These are phyloP conservation scores for Nasonia giraulti DNA, from an alignment of 1,140 invertebrate species.

Conservation along the genomic window DNA sequence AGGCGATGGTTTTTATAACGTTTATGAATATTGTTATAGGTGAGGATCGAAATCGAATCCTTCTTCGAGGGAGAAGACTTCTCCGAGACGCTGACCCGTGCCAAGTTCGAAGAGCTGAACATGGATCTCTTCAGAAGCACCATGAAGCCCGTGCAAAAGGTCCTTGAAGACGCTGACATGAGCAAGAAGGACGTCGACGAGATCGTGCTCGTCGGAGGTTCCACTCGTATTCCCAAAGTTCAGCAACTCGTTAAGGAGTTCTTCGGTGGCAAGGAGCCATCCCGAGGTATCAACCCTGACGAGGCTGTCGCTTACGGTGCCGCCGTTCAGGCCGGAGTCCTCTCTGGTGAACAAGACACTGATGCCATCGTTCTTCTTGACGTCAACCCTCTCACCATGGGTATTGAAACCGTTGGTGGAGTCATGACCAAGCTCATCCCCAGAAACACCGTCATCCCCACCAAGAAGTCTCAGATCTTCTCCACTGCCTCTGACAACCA, in stretches of 20 bases:
- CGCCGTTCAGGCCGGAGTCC: slow-evolving; percentile 97
- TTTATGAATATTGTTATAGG: slow-evolving; percentile 66
- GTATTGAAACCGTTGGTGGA: slow-evolving; percentile 99
- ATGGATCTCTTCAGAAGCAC: slow-evolving; percentile 99
- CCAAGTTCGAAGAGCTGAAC: slow-evolving; percentile 99
- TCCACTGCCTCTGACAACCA: slow-evolving; percentile 99
- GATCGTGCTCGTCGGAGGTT: slow-evolving; percentile 99
- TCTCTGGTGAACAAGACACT: slow-evolving; percentile 93
- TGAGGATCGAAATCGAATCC: slow-evolving; percentile 99
- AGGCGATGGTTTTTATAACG: slow-evolving; percentile 20
- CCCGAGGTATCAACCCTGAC: slow-evolving; percentile 98
- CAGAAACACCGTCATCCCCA: slow-evolving; percentile 98
- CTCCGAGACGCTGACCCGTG: slow-evolving; percentile 98
- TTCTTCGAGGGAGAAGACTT: slow-evolving; percentile 99
- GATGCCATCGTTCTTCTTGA: slow-evolving; percentile 97
- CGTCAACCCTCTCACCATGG: slow-evolving; percentile 98
- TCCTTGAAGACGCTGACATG: slow-evolving; percentile 98
- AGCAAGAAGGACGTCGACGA: slow-evolving; percentile 99
- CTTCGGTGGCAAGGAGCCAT: slow-evolving; percentile 98
- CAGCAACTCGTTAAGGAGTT: slow-evolving; percentile 99
- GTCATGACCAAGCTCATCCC: slow-evolving; percentile 99
- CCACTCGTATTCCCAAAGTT: slow-evolving; percentile 99
- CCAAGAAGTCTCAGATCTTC: slow-evolving; percentile 99
- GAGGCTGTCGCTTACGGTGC: slow-evolving; percentile 99
- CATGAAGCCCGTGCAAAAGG: slow-evolving; percentile 98